These are phyloP conservation scores for Steromphala cineraria DNA, from an alignment of 2,888 invertebrate species.

Conservation along the genomic window DNA sequence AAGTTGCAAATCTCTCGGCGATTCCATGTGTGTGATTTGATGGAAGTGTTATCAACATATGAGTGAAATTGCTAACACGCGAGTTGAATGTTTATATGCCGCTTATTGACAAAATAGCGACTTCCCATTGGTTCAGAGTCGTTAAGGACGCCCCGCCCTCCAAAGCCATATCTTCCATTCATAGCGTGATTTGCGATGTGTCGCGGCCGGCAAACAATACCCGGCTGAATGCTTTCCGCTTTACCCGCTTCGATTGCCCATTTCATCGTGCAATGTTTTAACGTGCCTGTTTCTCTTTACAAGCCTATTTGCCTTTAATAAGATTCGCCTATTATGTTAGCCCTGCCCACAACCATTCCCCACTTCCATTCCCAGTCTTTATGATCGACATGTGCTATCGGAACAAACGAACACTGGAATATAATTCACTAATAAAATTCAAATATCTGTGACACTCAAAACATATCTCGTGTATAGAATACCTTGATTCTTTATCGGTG, in stretches of 20 bases:
- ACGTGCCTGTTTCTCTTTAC: not conserved
- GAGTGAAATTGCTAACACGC: slow-evolving; percentile 4
- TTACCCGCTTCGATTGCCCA: not conserved
- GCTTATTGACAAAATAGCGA: slow-evolving; percentile 11
- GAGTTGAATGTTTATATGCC: slow-evolving; percentile 6
- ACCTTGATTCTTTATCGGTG: not conserved
- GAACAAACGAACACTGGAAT: not conserved
- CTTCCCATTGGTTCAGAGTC: not conserved
- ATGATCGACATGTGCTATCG: not conserved
- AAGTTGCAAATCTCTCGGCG: not conserved
- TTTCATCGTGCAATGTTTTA: not conserved
- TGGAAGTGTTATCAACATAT: not conserved
- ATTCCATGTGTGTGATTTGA: slow-evolving; percentile 5
- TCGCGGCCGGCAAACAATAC: not conserved
- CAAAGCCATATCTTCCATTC: not conserved
- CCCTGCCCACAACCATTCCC: not conserved
- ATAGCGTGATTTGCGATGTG: not conserved
- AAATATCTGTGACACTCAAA: slow-evolving; percentile 14
- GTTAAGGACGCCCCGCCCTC: not conserved
- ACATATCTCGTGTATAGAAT: not conserved
- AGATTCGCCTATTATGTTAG: not conserved
- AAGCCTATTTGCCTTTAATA: not conserved
- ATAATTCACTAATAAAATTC: slow-evolving; percentile 13
- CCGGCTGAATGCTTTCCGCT: not conserved
- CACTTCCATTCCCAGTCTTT: not conserved